Base-by-base conservation (phyloP, 2,888 invertebrate genomes). In the Sminthurinus aureus region DNA sequence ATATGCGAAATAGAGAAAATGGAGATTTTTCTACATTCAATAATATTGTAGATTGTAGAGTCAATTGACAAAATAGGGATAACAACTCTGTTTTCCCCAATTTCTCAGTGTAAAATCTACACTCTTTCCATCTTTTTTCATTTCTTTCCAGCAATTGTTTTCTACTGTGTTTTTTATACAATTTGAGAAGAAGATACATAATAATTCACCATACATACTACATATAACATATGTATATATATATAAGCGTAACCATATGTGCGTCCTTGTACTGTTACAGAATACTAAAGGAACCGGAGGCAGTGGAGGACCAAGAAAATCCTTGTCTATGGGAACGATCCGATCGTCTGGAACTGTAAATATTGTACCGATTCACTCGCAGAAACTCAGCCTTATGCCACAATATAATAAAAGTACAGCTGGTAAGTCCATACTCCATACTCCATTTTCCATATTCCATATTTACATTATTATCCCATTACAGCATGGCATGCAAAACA, bases 311-410 rank as follows among this genome's bases (percentile, higher is more conserved):
- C 96, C 96, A 38, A 92, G 95, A 91, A 96, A 96, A 92, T 96
- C 96, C 89, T 93, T 96, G 91, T 95, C 95, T 89, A 95, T 95
- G 95, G 96, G 96, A 75, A 95, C 95, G 80, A 93, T 96, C 85
- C 95, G 95, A 90, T 93, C 93, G 87, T 91, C 92, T 88, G 86
- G 84, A 85, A 38, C 38, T 38, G 38, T 38, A 38, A 86, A 85
- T 84, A 85, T 85, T 84, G 87, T 86, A 80, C 86, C 88, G 81
- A 85, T 87, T 84, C 78, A 83, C 79, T 71, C 83, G 20, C 26
- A 69, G 11, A 81, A 81, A 81, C 80, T 73, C 18, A 81, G 80
- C 80, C 80, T 81, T 81, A 81, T 81, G 73, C 80, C 80, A 22
- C 71, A 81, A 64, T 51, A 81, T 24, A 81, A 74, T 71, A 69